Percentiles rank a stretch among this genome's conserved stretches.
Conservation (phyloP, 1,140 invertebrate genomes). For the Pogonognathellus flavescens region DNA sequence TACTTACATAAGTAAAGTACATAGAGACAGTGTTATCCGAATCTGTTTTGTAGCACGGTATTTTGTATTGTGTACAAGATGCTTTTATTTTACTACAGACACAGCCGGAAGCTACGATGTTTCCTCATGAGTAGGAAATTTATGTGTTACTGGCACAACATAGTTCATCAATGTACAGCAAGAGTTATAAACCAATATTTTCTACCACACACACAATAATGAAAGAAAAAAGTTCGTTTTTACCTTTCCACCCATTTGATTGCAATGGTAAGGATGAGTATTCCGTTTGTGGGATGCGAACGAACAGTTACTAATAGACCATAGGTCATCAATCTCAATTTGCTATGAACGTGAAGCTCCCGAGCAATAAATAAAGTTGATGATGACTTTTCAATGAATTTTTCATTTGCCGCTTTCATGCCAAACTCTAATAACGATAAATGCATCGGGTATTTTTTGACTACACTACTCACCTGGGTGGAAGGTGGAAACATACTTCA, state of each 20-base stretch:
- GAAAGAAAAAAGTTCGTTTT: neutral
- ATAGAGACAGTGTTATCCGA: neutral
- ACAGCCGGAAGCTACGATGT: no score
- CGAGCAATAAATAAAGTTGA: conserved; percentile 1
- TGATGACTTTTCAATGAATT: conserved; percentile 27
- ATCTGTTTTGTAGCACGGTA: neutral
- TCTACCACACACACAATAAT: neutral
- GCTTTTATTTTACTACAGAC: no score
- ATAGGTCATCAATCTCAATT: conserved; percentile 35
- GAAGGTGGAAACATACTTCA: no score
- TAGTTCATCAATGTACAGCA: no score
- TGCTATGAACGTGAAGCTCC: neutral
- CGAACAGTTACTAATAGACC: neutral
- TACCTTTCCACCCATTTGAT: conserved; percentile 32
- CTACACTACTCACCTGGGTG: no score
- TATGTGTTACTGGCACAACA: no score
- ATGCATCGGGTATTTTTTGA: no score
- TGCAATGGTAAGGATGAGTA: neutral
- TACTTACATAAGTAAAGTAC: no score
- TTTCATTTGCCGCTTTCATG: conserved; percentile 18
- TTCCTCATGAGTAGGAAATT: no score
- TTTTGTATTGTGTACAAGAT: no score
- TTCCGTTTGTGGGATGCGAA: neutral
- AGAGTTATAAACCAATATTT: conserved; percentile 6
- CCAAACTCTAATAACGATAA: neutral